A percentile compares a stretch with the other conserved stretches of the same genome.
These are phyloP conservation scores for Stegastes partitus DNA, from an alignment of 2,113 vertebrate genomes.

Conservation along the genomic window DNA sequence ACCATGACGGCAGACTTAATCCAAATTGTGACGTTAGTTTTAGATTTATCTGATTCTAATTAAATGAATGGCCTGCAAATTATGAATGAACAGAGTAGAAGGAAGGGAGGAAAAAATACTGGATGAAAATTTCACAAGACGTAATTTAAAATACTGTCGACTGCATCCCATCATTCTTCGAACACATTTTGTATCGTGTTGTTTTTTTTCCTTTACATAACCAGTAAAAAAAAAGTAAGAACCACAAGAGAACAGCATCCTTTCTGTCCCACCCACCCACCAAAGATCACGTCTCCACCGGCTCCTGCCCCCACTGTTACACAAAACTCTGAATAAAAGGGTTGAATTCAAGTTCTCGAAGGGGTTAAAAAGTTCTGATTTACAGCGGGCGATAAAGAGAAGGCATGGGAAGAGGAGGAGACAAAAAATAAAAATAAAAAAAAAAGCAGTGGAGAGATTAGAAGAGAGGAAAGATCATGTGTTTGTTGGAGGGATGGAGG, in stretches of 20 bases:
- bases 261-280: background rate
- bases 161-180: no score
- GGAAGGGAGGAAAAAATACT: no score
- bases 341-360: conserved; percentile 40
- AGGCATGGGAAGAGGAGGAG: background rate
- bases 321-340: conserved; percentile 4
- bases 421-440: conserved; percentile 4
- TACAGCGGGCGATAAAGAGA: conserved; percentile 12
- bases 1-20: no score
- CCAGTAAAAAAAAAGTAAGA: no score
- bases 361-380: conserved; percentile 11
- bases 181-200: background rate
- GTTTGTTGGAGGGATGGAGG: background rate
- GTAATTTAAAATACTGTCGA: no score
- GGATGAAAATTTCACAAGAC: no score
- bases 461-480: background rate
- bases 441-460: conserved; percentile 25
- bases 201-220: no score
- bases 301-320: background rate
- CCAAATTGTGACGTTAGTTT: no score
- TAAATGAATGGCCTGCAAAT: no score
- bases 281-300: background rate
- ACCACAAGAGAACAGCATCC: background rate
- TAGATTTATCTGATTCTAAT: no score
- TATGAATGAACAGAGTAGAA: no score